Conservation (phyloP, 2,113 vertebrate genomes). For the Siniperca knerii region DNA sequence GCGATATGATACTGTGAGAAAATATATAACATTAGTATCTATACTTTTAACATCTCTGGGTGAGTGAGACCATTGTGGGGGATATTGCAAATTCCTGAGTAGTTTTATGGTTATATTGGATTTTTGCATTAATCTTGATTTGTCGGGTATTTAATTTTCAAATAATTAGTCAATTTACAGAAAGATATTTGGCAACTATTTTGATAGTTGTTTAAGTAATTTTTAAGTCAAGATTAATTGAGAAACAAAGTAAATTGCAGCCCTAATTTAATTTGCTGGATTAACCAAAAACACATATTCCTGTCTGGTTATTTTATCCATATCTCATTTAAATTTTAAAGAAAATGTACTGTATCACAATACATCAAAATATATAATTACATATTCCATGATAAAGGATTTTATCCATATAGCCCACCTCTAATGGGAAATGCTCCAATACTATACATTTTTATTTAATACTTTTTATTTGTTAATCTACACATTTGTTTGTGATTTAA, state of each 20-base stretch:
- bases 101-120: neutral
- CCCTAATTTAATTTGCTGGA: neutral
- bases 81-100: neutral
- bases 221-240: neutral
- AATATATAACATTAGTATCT: too few species aligned
- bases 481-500: neutral
- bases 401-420: neutral
- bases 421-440: neutral
- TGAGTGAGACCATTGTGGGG: too few species aligned
- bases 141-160: neutral
- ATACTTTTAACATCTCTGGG: too few species aligned
- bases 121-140: neutral
- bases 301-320: neutral
- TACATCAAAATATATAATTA: neutral
- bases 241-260: neutral
- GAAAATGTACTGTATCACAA: too few species aligned
- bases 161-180: neutral
- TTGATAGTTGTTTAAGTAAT: too few species aligned
- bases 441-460: neutral
- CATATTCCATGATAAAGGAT: neutral
- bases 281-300: neutral
- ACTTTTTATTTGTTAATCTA: neutral
- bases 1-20: neutral
- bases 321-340: neutral
- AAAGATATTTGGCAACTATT: neutral